A percentile compares a stretch with the other conserved stretches of the same genome.
phyloP scores from a whole-genome alignment of 2,888 invertebrate genomes.

The Nasonovia ribisnigri region DNA sequence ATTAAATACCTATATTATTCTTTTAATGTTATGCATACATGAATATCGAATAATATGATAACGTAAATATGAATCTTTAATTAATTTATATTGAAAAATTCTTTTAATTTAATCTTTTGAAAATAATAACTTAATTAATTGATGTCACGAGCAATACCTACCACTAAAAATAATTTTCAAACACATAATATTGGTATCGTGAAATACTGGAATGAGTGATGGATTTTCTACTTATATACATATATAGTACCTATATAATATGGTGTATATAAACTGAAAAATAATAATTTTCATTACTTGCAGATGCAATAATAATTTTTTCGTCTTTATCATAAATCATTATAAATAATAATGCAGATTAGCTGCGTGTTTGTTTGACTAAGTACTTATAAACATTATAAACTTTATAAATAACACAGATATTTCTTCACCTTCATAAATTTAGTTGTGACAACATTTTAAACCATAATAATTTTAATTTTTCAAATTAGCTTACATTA shows the following conservation, averaged over 20 bases:
- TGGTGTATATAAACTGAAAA: no score
- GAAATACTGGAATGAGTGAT: background rate
- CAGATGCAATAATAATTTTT: background rate
- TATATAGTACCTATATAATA: background rate
- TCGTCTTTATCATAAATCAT: background rate
- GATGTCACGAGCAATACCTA: background rate
- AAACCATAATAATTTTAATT: slow-evolving; percentile 7
- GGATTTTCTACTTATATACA: background rate
- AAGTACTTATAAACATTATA: slow-evolving; percentile 4
- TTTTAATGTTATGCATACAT: background rate
- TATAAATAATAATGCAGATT: background rate
- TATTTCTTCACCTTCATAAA: slow-evolving; percentile 2
- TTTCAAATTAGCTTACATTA: background rate
- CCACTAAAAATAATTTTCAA: background rate
- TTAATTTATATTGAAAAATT: background rate
- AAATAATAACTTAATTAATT: background rate
- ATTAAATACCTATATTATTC: background rate
- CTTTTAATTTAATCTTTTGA: background rate
- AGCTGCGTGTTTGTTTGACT: slow-evolving; percentile 2
- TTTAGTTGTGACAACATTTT: slow-evolving; percentile 9
- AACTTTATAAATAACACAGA: slow-evolving; percentile 14
- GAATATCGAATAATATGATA: background rate
- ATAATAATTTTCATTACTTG: background rate
- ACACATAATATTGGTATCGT: background rate
- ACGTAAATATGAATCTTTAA: background rate